Base-by-base conservation (phyloP, 2,113 vertebrate species). In the Hypanus sabinus region DNA sequence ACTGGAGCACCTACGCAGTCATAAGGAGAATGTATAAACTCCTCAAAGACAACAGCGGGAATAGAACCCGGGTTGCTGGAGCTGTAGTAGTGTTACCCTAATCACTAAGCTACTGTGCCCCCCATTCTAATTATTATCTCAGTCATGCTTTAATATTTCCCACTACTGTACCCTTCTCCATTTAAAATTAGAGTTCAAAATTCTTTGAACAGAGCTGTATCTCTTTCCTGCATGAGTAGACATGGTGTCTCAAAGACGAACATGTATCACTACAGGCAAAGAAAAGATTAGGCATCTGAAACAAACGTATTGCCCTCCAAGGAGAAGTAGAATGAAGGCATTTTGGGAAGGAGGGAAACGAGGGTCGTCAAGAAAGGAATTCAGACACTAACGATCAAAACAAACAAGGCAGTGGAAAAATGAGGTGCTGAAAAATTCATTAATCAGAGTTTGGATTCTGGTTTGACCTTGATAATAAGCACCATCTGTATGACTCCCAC, bases 351-450 rank as follows among this genome's bases (percentile, higher is more conserved):
- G 85, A n/a, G 60, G 57, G 85, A 65, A 62, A 65, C 36, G 60
- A 90, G 60, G 30, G 85, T n/a, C 1, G 30, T 65, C 85, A 68
- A 33, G 83, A 90, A 90, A 90, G 85, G 85, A 90, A 90, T 90
- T 65, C 62, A 90, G 85, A 90, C 85, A 90, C 60, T 65, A 60
- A 68, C 60, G 85, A 90, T 90, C 57, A 90, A 90, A 90, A 90
- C 85, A 90, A 90, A 90, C 85, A 90, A 65, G n/a, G 60, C 16
- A 14, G 60, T 20, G 57, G 85, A 90, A 65, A 90, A 90, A 90
- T 90, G 85, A 90, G 85, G 85, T 90, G 85, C 60, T 65, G 60
- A 11, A 90, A 90, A 90, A 65, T 90, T 90, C 85, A 90, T 90
- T n/a, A 62, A 90, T 68, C 85, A 90, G 62, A 65, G 60, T 65